Base-by-base conservation (phyloP, 2,113 vertebrate genomes). In the Mobula hypostoma region DNA sequence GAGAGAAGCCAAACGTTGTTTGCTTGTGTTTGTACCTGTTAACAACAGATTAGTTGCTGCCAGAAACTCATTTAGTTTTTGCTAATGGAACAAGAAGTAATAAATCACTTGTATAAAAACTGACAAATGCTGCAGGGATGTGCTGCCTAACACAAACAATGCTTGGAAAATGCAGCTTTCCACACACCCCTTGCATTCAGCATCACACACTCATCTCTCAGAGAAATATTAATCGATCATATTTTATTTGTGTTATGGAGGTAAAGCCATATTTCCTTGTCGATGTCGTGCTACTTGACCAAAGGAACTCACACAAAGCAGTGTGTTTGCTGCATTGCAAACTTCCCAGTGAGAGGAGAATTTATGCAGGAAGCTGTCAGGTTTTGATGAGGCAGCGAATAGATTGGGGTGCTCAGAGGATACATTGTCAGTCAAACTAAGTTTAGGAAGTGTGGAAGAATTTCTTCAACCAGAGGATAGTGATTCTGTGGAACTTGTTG, bases 321-420 rank as follows among this genome's bases (percentile, higher is more conserved):
- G 94, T 95, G 96, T 96, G 95, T 96, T 96, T 94, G 87, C 61
- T 96, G 95, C 95, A 96, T 96, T 96, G 96, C 94, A 94, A 95
- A 96, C 95, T 94, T 96, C 96, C 85, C 95, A 96, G 95, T 96
- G 96, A 97, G 95, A 94, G 32, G 94, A 97, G 97, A 97, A 97
- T 97, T 96, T 97, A 97, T 97, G 97, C 97, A 97, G 95, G 96
- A 95, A 97, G 98, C 97, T 97, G 97, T 97, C 97, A 97, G 96
- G 96, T 97, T 96, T 97, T 97, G 97, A 96, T 97, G 96, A 97
- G 96, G 97, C 97, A 97, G 97, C 97, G 98, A 98, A 98, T 98
- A 97, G 97, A 97, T 97, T 96, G 96, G 96, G 96, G 96, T 96
- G 94, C 96, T 95, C 90, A 96, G 96, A 95, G 96, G 96, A 98